Conservation (phyloP, 2,113 vertebrate species). For the Lucifuga dentata region DNA sequence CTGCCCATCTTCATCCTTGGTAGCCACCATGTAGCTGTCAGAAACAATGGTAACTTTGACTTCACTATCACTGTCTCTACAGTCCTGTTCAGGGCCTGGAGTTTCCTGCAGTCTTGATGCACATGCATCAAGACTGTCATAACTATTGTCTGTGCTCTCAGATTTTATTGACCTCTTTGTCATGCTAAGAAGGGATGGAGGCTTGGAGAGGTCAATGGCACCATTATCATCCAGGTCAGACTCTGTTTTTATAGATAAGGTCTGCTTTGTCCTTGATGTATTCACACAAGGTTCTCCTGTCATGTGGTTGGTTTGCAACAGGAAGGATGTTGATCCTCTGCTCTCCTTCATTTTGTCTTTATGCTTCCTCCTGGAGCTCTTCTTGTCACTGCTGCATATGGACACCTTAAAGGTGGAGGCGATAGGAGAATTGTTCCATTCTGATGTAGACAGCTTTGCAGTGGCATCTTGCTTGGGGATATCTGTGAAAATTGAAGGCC, state of each 20-base stretch:
- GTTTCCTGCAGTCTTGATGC: conserved; percentile 20
- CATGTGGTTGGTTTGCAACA: conserved; percentile 15
- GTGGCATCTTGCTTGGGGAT: conserved; percentile 10
- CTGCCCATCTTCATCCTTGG: conserved; percentile 40
- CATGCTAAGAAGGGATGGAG: conserved; percentile 55
- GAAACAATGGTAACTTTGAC: conserved; percentile 66
- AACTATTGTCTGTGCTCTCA: conserved; percentile 54
- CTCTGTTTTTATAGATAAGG: conserved; percentile 64
- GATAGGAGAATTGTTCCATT: conserved; percentile 23
- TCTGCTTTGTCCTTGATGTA: background rate
- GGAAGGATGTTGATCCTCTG: background rate
- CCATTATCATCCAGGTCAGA: conserved; percentile 51
- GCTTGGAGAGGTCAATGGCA: conserved; percentile 73
- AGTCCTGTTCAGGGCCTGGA: conserved; percentile 26
- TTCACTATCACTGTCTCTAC: conserved; percentile 21
- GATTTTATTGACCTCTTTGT: conserved; percentile 59
- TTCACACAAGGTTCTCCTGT: conserved; percentile 7
- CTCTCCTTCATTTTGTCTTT: conserved; percentile 41
- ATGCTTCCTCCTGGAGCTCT: conserved; percentile 55
- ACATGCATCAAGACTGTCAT: conserved; percentile 29
- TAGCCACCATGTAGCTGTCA: conserved; percentile 36
- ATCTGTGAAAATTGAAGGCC: conserved; percentile 41
- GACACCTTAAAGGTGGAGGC: conserved; percentile 57
- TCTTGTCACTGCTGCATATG: conserved; percentile 73
- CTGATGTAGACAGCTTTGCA: conserved; percentile 4